Evolutionary conservation across 2,797 vertebrate genomes (phyloP).

Genomic region (Tenualosa ilisha): DNA sequence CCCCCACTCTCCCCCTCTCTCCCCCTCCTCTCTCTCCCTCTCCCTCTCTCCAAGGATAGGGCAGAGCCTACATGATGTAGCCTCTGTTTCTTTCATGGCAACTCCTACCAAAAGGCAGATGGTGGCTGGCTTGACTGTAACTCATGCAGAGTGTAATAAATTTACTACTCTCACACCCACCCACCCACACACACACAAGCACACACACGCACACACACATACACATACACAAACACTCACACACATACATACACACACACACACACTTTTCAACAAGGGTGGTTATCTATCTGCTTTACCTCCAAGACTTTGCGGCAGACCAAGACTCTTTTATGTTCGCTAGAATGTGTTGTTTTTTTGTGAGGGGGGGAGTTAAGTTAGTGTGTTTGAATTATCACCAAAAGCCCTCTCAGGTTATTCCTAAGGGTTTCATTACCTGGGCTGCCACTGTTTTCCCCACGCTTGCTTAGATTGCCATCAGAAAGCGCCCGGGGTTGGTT

Average conservation of each 20-base stretch:
- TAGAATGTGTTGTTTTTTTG: neutral
- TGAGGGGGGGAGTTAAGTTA: neutral
- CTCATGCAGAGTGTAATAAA: neutral
- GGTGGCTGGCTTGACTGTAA: constrained; percentile 10
- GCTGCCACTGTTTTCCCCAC: neutral
- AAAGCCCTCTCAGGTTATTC: neutral
- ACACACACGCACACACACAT: neutral
- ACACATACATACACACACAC: neutral
- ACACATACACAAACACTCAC: neutral
- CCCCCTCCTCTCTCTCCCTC: neutral
- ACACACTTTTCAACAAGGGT: neutral
- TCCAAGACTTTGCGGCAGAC: neutral
- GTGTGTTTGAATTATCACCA: neutral
- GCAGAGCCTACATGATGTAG: constrained; percentile 1
- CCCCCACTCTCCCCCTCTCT: neutral
- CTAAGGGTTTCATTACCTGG: neutral
- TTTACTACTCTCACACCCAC: neutral
- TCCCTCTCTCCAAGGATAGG: constrained; percentile 15
- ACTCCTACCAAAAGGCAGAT: constrained; percentile 12
- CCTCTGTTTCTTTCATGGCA: neutral
- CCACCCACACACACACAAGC: neutral
- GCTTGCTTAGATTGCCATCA: constrained; percentile 9
- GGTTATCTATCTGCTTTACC: neutral
- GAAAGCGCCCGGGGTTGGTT: neutral
- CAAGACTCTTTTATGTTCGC: neutral